phyloP scores from a whole-genome alignment of 2,113 vertebrate genomes.

The Narcine bancroftii region DNA sequence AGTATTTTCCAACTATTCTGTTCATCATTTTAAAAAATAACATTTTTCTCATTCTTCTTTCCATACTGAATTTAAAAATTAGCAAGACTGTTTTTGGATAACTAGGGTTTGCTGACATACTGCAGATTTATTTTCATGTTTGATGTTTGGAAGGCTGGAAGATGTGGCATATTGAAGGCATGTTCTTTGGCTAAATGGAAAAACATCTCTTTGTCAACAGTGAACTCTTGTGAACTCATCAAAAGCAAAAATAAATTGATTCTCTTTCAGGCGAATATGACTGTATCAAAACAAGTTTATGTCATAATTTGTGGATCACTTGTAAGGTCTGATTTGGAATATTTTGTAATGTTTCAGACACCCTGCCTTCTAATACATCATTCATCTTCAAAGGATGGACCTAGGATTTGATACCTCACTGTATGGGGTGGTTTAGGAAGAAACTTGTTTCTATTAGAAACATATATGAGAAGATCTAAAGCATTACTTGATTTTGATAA shows the following conservation, averaged over 20 bases:
- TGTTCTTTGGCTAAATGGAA: not conserved
- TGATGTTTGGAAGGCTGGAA: not conserved
- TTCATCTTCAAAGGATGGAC: not conserved
- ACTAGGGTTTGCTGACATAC: not conserved
- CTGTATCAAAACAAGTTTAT: not conserved
- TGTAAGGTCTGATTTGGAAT: not conserved
- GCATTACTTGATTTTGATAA: not conserved
- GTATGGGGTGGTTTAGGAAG: not conserved
- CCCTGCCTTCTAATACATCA: not conserved
- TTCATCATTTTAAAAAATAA: not conserved
- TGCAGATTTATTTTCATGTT: not conserved
- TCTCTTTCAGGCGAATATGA: not conserved
- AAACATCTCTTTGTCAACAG: not conserved
- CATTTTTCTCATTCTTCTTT: not conserved
- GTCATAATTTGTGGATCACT: not conserved
- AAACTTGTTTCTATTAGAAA: not conserved
- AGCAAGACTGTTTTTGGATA: not conserved
- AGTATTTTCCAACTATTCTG: not conserved
- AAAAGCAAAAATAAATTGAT: not conserved
- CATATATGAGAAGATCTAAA: not conserved
- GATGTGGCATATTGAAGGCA: not conserved
- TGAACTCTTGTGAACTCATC: not conserved
- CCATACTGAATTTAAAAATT: not conserved
- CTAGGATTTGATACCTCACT: not conserved
- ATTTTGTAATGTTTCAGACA: not conserved